Evolutionary conservation across 2,888 invertebrate genomes (phyloP).

Genomic region (Arenicola marina): DNA sequence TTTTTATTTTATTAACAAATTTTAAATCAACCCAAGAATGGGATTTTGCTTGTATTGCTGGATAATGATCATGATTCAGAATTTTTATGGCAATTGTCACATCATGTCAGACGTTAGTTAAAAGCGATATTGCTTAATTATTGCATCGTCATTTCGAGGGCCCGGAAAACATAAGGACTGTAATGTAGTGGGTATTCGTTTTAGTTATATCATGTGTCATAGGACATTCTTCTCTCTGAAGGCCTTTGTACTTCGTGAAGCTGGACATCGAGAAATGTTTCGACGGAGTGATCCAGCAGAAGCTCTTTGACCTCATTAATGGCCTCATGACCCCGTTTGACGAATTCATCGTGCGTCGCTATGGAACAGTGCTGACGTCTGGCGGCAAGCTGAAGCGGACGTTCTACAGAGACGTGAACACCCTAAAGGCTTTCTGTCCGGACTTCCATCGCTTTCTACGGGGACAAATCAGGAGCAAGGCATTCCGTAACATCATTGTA

Average conservation of each 20-base stretch:
- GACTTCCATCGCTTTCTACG: slow-evolving; percentile 36
- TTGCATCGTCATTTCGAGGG: too few species aligned
- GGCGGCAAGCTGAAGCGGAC: slow-evolving; percentile 31
- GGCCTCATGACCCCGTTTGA: slow-evolving; percentile 16
- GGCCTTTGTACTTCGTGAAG: slow-evolving; percentile 51
- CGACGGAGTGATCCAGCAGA: slow-evolving; percentile 46
- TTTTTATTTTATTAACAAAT: too few species aligned
- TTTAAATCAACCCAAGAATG: too few species aligned
- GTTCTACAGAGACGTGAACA: slow-evolving; percentile 34
- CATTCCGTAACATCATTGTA: slow-evolving; percentile 35
- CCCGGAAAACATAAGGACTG: too few species aligned
- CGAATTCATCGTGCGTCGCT: slow-evolving; percentile 34
- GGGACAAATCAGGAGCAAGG: slow-evolving; percentile 15
- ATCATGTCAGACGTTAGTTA: too few species aligned
- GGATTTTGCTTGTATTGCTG: too few species aligned
- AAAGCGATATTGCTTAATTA: too few species aligned
- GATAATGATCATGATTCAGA: too few species aligned
- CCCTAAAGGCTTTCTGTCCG: slow-evolving; percentile 34
- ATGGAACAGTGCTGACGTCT: slow-evolving; percentile 30
- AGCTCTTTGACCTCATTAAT: slow-evolving; percentile 40
- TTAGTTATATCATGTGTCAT: not conserved
- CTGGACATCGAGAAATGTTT: slow-evolving; percentile 52
- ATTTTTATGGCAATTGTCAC: too few species aligned
- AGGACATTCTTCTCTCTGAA: slow-evolving; percentile 19
- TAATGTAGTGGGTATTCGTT: too few species aligned